Evolutionary conservation across 2,888 invertebrate species (phyloP), one percentile per base, ranked within the genome.

Genomic region (Eretmocerus hayati): DNA sequence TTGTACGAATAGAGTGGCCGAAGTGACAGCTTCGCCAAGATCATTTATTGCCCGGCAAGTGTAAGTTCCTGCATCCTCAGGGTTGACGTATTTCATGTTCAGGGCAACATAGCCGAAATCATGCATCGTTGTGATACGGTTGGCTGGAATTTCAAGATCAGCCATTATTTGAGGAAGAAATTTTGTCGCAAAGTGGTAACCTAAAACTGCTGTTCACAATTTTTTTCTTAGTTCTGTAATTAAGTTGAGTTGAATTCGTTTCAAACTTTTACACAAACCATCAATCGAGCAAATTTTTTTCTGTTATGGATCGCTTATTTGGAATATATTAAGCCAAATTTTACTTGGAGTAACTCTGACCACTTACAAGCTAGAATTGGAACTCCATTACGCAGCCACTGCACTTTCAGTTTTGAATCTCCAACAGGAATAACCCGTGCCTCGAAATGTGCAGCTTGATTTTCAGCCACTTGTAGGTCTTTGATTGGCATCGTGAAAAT

Each of bases 31-130:
- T 76, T 95, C 90, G 48, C 96, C 96, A 47, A 94, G 76, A 59
- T 93, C 91, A 63, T 95, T 94, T 9, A 84, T 79, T 32, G 95
- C 94, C 49, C 92, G 83, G 69, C 95, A 93, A 2, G 94, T 95
- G 72, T 96, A 96, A 32, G 93, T 91, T 38, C 96, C 96, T 2
- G 93, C 91, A 74, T 97, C 97, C 72, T 93, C 93, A 19, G 94
- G 92, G 66, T 90, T 90, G 0, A 90, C 90, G 62, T 91, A 91
- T 68, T 91, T 91, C 87, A 92, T 88, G 62, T 93, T 92, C 16
- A 92, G 76, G 32, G 94, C 93, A 21, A 96, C 96, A 69, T 94
- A 96, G 41, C 97, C 97, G 69, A 97, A 96, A 71, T 99, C 97
- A 67, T 96, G 92, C 86, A 94, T 91, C 9, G 94, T 93, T 36